Conservation (phyloP, 2,113 vertebrate genomes). For the Dolichallabes microphthalmus region DNA sequence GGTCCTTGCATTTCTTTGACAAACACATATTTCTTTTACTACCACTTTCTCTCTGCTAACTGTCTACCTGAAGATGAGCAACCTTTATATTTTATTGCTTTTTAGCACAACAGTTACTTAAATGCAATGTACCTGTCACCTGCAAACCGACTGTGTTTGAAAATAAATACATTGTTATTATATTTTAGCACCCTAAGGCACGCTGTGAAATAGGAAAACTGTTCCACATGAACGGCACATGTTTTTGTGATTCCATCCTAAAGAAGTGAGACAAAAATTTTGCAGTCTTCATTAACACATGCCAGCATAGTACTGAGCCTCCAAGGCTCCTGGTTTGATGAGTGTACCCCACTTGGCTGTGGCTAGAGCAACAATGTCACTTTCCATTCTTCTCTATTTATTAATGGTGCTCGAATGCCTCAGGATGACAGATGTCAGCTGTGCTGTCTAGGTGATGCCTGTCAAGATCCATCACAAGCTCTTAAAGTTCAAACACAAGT, state of each 20-base stretch:
- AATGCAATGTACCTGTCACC: not conserved
- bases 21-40: not conserved
- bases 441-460: constrained; percentile 24
- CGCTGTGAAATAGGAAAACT: constrained; percentile 9
- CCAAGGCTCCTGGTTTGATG: constrained; percentile 15
- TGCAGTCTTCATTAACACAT: constrained; percentile 31
- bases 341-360: constrained; percentile 3
- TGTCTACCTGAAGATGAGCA: constrained; percentile 5
- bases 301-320: not conserved
- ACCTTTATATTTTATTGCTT: not conserved
- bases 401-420: constrained; percentile 18
- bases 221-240: not conserved
- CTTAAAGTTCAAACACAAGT: constrained; percentile 39
- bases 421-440: constrained; percentile 31
- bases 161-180: constrained; percentile 16
- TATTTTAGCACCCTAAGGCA: constrained; percentile 7
- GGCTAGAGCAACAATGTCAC: constrained; percentile 23
- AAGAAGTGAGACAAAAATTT: constrained; percentile 22
- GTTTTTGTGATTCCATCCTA: not conserved
- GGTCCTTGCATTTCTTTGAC: not conserved
- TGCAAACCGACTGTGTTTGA: constrained; percentile 6
- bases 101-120: constrained; percentile 1
- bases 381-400: constrained; percentile 36
- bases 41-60: not conserved
- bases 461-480: constrained; percentile 25